A percentile compares a stretch with the other conserved stretches of the same genome.
phyloP scores from a whole-genome alignment of 2,797 vertebrate genomes.

The Knipowitschia caucasica region DNA sequence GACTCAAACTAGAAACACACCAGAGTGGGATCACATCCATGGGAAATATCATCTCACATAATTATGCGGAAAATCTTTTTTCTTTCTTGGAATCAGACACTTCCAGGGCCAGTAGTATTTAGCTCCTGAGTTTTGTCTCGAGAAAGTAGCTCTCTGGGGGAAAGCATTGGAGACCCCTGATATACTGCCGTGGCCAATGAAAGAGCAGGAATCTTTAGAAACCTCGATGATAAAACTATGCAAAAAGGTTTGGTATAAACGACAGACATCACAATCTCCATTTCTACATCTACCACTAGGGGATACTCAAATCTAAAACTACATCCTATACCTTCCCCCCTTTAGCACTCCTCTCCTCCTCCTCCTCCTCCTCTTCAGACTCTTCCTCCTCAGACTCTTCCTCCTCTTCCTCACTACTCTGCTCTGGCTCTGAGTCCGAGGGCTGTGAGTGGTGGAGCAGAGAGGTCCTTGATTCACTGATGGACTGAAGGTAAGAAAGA shows the following conservation, averaged over 20 bases:
- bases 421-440: slow-evolving; percentile 38
- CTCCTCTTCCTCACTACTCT: slow-evolving; percentile 63
- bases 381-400: slow-evolving; percentile 59
- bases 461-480: slow-evolving; percentile 51
- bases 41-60: no score
- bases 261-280: neutral
- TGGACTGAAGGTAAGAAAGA: slow-evolving; percentile 62
- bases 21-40: no score
- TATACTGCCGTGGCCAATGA: no score
- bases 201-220: no score
- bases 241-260: neutral
- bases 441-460: slow-evolving; percentile 27
- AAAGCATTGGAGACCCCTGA: no score
- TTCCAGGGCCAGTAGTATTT: no score
- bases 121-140: no score
- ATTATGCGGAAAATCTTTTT: no score
- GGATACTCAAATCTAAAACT: slow-evolving; percentile 10
- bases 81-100: no score
- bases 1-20: no score
- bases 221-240: neutral
- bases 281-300: neutral
- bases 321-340: slow-evolving; percentile 64
- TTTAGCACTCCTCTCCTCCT: slow-evolving; percentile 52
- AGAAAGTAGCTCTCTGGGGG: no score
- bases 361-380: slow-evolving; percentile 45